A percentile compares a stretch with the other conserved stretches of the same genome.
phyloP scores from a whole-genome alignment of 2,797 vertebrate genomes.

The Hephaestus fuliginosus region DNA sequence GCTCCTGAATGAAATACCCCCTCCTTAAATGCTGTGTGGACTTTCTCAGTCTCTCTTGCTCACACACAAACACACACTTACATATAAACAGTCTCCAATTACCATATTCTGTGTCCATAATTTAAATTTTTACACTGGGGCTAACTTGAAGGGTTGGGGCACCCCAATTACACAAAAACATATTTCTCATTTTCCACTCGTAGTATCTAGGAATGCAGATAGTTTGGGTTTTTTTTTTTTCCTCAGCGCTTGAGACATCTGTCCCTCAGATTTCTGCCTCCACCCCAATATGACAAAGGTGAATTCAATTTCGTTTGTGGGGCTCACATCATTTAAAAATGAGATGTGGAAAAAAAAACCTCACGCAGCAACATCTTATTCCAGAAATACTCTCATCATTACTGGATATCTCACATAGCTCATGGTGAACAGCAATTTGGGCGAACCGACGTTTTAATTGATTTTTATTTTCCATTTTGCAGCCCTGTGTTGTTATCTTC shows the following conservation, averaged over 20 bases:
- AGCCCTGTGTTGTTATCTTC: not conserved
- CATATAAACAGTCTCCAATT: not conserved
- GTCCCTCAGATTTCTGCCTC: constrained; percentile 20
- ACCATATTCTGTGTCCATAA: not conserved
- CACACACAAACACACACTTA: not conserved
- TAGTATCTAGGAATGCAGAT: not conserved
- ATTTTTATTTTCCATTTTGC: constrained; percentile 26
- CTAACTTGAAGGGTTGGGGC: constrained; percentile 6
- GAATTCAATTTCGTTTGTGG: constrained; percentile 38
- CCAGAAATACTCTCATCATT: constrained; percentile 23
- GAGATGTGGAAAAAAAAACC: not conserved
- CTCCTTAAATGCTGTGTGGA: not conserved
- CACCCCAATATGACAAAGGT: constrained; percentile 29
- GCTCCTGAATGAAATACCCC: too few relatives aligned
- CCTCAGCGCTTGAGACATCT: not conserved
- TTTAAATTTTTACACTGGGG: not conserved
- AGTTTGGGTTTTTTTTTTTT: constrained; percentile 5
- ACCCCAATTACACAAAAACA: constrained; percentile 3
- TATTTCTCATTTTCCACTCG: not conserved
- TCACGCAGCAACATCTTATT: constrained; percentile 11
- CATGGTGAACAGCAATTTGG: constrained; percentile 21
- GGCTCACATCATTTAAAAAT: constrained; percentile 31
- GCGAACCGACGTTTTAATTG: constrained; percentile 9
- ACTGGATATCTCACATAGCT: constrained; percentile 17
- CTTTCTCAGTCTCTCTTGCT: not conserved